Base-by-base conservation (phyloP, 2,113 vertebrate genomes). In the Calidris pygmaea region DNA sequence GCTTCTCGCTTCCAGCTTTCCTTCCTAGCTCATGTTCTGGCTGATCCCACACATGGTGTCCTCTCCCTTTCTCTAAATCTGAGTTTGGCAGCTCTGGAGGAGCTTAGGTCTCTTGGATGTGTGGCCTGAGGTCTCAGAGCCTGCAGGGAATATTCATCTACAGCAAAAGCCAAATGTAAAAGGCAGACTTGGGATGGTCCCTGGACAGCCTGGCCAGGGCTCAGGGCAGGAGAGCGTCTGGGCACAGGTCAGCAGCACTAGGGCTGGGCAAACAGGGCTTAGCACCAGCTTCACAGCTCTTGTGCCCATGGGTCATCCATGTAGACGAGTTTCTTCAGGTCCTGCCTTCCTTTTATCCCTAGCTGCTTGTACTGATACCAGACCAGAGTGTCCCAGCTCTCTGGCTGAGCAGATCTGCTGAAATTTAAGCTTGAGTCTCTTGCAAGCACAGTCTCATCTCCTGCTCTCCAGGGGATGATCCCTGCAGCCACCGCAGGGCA, bases 21-120 rank as follows among this genome's bases (percentile, higher is more conserved):
- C 71, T 83, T 90, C 41, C 68, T 29, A 41, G 67, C 43, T 83
- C 14, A 2, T 11, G 18, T 5, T 9, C 26, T 35, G 52, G 32
- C 29, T 14, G 53, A 39, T 26, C 59, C 2, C 0, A 7, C 10
- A 2, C 4, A 0, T 6, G 26, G 6, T 26, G 23, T 34, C 24
- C 41, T 63, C 68, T 39, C 8, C 17, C 8, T 35, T 50, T n/a
- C 56, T 19, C 75, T 39, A 7, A 71, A 88, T 30, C 70, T 16
- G 6, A 34, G 11, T 35, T 8, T 24, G 7, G 2, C 24, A 23
- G 23, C 3, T 14, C 60, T 56, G n/a, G 35, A 32, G 75, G 67
- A 77, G 7, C 68, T 65, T 26, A 47, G 39, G 7, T 80, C 29
- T 85, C 70, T 37, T 21, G 72, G 26, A 29, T 29, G 41, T 6